These are phyloP conservation scores for Amphimedon queenslandica DNA, from an alignment of 37 sponge, comb jelly and placozoan species.

Conservation along the genomic window DNA sequence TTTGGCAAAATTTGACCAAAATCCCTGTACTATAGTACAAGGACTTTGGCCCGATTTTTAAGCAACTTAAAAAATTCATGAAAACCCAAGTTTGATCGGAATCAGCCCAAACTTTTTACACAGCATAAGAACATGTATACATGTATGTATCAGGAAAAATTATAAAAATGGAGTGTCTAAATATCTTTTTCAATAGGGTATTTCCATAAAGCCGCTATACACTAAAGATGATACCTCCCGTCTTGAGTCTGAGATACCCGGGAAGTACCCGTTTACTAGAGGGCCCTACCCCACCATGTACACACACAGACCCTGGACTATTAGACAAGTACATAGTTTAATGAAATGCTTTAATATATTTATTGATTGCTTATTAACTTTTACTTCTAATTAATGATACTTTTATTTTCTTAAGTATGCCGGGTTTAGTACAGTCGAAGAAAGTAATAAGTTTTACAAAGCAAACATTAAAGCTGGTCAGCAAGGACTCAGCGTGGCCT, in stretches of 20 bases:
- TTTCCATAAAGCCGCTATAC: constrained; percentile 88
- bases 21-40: no score
- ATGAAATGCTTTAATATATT: no score
- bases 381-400: neutral
- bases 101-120: no score
- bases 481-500: constrained; percentile 98
- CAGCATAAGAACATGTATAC: no score
- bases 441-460: constrained; percentile 89
- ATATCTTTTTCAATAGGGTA: constrained; percentile 42
- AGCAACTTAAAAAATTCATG: no score
- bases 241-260: constrained; percentile 70
- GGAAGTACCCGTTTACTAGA: constrained; percentile 91
- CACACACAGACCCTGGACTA: constrained; percentile 97
- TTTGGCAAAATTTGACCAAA: no score
- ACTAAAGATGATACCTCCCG: constrained; percentile 62
- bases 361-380: no score
- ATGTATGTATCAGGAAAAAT: no score
- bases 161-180: neutral
- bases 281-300: constrained; percentile 99
- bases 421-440: constrained; percentile 93
- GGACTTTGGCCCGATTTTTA: no score
- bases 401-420: constrained; percentile 60
- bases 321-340: constrained; percentile 72
- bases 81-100: no score
- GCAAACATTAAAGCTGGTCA: constrained; percentile 93